phyloP scores from a whole-genome alignment of 2,797 vertebrate genomes.

The Gastrophryne carolinensis region DNA sequence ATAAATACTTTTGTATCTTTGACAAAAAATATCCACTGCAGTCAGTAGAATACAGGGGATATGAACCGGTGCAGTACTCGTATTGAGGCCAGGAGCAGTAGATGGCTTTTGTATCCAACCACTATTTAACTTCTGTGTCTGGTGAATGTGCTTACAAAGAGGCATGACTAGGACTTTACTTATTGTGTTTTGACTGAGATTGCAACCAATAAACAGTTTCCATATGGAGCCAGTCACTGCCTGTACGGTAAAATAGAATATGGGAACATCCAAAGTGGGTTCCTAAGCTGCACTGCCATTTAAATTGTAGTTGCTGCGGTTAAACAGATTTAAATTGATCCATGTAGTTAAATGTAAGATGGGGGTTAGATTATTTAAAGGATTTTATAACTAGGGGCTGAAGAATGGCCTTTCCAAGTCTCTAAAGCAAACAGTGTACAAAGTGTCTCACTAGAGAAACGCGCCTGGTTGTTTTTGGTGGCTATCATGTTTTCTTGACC shows the following conservation, averaged over 20 bases:
- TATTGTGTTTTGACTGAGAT: constrained; percentile 27
- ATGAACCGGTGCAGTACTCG: background rate
- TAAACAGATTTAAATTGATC: background rate
- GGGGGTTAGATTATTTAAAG: background rate
- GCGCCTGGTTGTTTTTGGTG: background rate
- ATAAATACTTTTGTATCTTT: background rate
- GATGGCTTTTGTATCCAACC: constrained; percentile 13
- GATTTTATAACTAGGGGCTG: background rate
- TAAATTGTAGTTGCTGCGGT: background rate
- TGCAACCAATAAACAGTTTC: constrained; percentile 30
- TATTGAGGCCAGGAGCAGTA: background rate
- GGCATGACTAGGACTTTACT: constrained; percentile 12
- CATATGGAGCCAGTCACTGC: constrained; percentile 8
- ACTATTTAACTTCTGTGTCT: constrained; percentile 17
- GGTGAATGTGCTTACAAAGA: constrained; percentile 5
- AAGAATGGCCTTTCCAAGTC: background rate
- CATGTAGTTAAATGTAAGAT: background rate
- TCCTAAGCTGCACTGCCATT: too few species aligned
- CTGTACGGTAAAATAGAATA: background rate
- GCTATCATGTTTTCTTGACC: constrained; percentile 8
- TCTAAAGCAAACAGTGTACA: background rate
- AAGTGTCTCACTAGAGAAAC: background rate
- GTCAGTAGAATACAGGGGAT: constrained; percentile 12
- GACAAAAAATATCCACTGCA: background rate
- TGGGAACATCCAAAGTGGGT: too few species aligned